Percentiles rank a stretch among this genome's conserved stretches.
Evolutionary conservation across 1,140 invertebrate genomes (phyloP).

Genomic region (Babylonia areolata): DNA sequence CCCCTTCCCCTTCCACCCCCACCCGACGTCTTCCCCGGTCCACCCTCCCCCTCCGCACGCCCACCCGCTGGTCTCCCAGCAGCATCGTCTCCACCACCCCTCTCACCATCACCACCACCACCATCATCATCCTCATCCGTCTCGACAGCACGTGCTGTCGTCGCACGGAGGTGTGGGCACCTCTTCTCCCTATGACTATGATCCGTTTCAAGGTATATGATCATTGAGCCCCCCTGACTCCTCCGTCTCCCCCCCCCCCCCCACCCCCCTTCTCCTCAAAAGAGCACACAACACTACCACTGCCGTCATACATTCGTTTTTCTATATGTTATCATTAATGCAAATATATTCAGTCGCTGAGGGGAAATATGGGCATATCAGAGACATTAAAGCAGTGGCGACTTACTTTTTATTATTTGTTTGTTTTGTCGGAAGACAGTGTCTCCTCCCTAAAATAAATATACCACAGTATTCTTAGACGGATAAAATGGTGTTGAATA

Average conservation of each 20-base stretch:
- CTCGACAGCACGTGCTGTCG: neutral
- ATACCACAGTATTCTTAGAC: neutral
- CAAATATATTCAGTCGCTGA: too few relatives aligned
- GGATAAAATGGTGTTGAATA: neutral
- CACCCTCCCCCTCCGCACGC: neutral
- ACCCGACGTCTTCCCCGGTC: neutral
- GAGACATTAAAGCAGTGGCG: too few relatives aligned
- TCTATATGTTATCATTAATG: too few relatives aligned
- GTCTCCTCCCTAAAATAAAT: too few relatives aligned
- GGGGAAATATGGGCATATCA: too few relatives aligned
- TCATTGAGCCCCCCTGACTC: too few relatives aligned
- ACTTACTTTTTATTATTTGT: too few relatives aligned
- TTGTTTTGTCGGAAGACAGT: too few relatives aligned
- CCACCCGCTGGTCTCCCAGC: neutral
- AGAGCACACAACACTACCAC: too few relatives aligned
- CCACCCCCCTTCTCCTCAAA: too few relatives aligned
- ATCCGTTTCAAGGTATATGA: neutral
- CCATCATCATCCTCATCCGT: neutral
- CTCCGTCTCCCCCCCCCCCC: too few relatives aligned
- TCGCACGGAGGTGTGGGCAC: neutral
- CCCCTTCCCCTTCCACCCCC: neutral
- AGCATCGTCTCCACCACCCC: neutral
- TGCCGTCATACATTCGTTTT: too few relatives aligned
- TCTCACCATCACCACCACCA: neutral
- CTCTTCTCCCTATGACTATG: neutral